A percentile compares a stretch with the other conserved stretches of the same genome.
Evolutionary conservation across 2,797 vertebrate species (phyloP).

Genomic region (Clarias pachynema): DNA sequence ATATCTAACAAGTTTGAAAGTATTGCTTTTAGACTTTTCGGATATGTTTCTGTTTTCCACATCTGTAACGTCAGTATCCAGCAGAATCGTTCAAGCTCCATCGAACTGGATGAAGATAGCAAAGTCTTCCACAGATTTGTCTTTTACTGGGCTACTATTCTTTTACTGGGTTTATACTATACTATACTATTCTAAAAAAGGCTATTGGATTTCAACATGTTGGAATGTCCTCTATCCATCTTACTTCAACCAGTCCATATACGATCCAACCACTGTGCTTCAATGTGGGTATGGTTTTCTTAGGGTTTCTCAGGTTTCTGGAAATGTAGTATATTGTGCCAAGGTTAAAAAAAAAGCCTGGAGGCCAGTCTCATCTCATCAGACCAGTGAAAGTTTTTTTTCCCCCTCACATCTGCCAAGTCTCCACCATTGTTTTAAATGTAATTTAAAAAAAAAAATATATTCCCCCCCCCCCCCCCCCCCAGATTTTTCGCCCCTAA

Average conservation of each 20-base stretch:
- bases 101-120: background rate
- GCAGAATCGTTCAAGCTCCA: background rate
- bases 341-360: background rate
- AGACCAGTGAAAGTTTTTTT: background rate
- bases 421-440: background rate
- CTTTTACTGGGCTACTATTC: background rate
- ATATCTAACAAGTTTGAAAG: background rate
- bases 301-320: background rate
- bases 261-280: background rate
- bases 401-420: background rate
- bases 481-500: too few relatives aligned
- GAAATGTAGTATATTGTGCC: background rate
- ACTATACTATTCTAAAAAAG: background rate
- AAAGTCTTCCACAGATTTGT: background rate
- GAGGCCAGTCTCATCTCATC: background rate
- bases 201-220: too few relatives aligned
- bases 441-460: too few relatives aligned
- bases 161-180: background rate
- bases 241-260: background rate
- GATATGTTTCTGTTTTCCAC: background rate
- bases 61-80: background rate
- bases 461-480: accelerated
- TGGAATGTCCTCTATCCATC: background rate
- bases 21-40: background rate
- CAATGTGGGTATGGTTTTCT: background rate